phyloP scores from a whole-genome alignment of 2,888 invertebrate genomes.

The Autographa pulchrina region DNA sequence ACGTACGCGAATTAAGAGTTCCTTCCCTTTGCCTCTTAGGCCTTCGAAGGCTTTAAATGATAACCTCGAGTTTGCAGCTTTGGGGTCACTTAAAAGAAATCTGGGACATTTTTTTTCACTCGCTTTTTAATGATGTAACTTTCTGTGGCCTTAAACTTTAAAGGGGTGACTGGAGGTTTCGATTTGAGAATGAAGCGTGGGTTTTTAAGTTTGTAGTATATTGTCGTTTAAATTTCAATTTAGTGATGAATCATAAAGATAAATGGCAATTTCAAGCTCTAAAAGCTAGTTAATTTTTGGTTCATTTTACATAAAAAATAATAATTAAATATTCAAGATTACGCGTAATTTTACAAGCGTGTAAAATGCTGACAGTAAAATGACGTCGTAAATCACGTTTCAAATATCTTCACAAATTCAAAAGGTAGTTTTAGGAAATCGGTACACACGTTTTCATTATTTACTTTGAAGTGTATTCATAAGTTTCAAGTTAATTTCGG shows the following conservation, averaged over 20 bases:
- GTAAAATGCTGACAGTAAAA: no score
- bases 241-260: no score
- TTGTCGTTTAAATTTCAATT: no score
- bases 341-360: no score
- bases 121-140: constrained; percentile 43
- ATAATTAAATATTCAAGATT: no score
- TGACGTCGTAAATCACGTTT: no score
- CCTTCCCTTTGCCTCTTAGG: constrained; percentile 1
- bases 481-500: not conserved
- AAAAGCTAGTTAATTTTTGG: no score
- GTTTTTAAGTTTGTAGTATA: not conserved
- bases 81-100: constrained; percentile 40
- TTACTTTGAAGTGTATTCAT: constrained; percentile 5
- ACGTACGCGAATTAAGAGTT: constrained; percentile 37
- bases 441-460: not conserved
- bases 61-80: constrained; percentile 35
- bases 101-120: constrained; percentile 19
- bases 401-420: no score
- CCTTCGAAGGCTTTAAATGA: constrained; percentile 42
- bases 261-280: no score
- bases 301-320: no score
- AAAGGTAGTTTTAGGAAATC: not conserved
- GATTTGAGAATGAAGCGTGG: not conserved
- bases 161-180: not conserved
- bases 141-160: constrained; percentile 12